Base-by-base conservation (phyloP, 1,140 invertebrate genomes). In the Magallana angulata region DNA sequence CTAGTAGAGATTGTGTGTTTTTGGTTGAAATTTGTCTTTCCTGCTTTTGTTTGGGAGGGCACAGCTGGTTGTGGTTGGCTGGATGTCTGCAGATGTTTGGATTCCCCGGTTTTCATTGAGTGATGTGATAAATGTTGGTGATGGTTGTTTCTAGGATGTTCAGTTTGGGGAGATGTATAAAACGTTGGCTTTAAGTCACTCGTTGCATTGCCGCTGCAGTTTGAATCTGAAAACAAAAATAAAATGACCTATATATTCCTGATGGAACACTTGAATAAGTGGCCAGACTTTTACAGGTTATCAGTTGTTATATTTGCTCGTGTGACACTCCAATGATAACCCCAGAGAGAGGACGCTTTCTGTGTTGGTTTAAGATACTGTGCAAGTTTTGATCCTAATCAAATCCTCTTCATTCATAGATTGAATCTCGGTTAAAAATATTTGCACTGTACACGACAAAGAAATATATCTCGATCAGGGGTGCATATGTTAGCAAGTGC, bases 151-250 rank as follows among this genome's bases (percentile, higher is more conserved):
- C 68, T 82, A 9, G 56, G 81, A 30, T 58, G 48, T 8, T 82
- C 57, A 7, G 56, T 11, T 12, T 57, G 48, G n/a, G 16, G 16
- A 7, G 16, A 14, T 57, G 81, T 58, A n/a, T 14, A 9, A 30
- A n/a, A 6, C 7, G 58, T 24, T 60, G 16, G 58, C 14, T 84
- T 36, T 57, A 62, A 18, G 24, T 48, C 36, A 48, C 36, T 48
- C 36, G 36, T 48, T 48, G 57, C 12, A 84, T 48, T 48, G 36
- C 57, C 30, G 16, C 30, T 36, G 24, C 87, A 87, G 58, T 85
- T 84, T 2, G 80, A 89, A 85, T 86, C 90, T 84, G 85, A 68
- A 84, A 85, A 68, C 3, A 88, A 68, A 82, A 57, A 24, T 24
- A 24, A 56, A 82, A 80, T 24, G 36, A 80, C 71, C 36, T 80